phyloP scores from a whole-genome alignment of 2,888 invertebrate genomes.

The Neoscelio sp. region DNA sequence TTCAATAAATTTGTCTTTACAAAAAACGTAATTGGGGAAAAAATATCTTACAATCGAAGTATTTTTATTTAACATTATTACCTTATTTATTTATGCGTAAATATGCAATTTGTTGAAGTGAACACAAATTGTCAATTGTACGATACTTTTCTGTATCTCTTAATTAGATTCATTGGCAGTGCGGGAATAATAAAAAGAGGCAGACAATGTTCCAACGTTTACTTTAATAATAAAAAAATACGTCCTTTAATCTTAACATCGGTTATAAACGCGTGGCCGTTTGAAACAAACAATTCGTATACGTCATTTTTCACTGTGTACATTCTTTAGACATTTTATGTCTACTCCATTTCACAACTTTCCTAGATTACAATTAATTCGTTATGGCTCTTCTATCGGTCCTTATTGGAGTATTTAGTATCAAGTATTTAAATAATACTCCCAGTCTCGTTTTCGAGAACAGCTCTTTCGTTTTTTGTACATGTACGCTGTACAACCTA shows the following conservation, averaged over 20 bases:
- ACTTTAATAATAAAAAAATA: conserved; percentile 66
- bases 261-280: conserved; percentile 31
- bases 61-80: conserved; percentile 4
- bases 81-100: not conserved
- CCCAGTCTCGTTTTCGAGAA: conserved; percentile 2
- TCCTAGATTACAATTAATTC: conserved; percentile 31
- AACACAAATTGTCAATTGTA: not conserved
- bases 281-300: conserved; percentile 7
- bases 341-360: conserved; percentile 22
- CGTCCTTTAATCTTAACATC: conserved; percentile 27
- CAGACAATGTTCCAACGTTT: conserved; percentile 44
- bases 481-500: conserved; percentile 54
- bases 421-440: conserved; percentile 36
- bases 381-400: conserved; percentile 31
- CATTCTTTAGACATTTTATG: not conserved
- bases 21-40: not conserved
- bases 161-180: conserved; percentile 44
- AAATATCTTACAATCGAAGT: not conserved
- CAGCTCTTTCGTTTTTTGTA: conserved; percentile 39
- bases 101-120: no score
- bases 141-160: not conserved
- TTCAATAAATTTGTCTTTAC: not conserved
- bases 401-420: conserved; percentile 48
- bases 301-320: conserved; percentile 19
- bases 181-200: conserved; percentile 53